Evolutionary conservation across 1,140 invertebrate species (phyloP), one percentile per base, ranked within the genome.

Genomic region (Pomacea maculata): DNA sequence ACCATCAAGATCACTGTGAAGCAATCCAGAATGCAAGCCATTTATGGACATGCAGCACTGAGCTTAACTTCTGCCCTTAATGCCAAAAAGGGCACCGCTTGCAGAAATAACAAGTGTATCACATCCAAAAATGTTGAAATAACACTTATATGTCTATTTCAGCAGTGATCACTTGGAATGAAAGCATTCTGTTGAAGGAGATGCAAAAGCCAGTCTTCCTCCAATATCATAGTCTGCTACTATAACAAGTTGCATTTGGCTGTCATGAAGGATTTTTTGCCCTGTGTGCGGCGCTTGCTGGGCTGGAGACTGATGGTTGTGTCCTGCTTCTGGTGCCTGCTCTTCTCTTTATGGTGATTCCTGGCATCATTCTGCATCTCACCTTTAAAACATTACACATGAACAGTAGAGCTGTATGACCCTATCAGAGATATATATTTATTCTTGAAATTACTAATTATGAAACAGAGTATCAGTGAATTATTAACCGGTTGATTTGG

Each of bases 201-300:
- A 8, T 45, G 19, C 71, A 73, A 15, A 52, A 12, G 34, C 71
- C 15, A 15, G 29, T 65, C n/a, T 17, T 65, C 17, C 17, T 45
- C 34, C 34, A 45, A 45, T 45, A 45, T 45, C 34, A 45, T 45
- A 6, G 34, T 45, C 34, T 45, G 63, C 57, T 76, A 75, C 87
- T 88, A 89, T 82, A 88, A 87, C 63, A 89, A 71, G 71, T 81
- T 82, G 85, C 88, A 89, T 80, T 88, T 91, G 84, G 83, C 84
- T 75, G 87, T 86, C 83, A 89, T 85, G 75, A 91, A 85, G 77
- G 88, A 84, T 79, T 90, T 90, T 80, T 89, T 90, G 25, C 87
- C 86, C 63, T 86, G 85, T 76, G 87, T 89, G 75, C 89, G 75
- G 83, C 87, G 79, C 83, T 87, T 88, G 78, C 86, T 88, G 17